Conservation (phyloP, 2,113 vertebrate species). For the Halichoerus grypus region DNA sequence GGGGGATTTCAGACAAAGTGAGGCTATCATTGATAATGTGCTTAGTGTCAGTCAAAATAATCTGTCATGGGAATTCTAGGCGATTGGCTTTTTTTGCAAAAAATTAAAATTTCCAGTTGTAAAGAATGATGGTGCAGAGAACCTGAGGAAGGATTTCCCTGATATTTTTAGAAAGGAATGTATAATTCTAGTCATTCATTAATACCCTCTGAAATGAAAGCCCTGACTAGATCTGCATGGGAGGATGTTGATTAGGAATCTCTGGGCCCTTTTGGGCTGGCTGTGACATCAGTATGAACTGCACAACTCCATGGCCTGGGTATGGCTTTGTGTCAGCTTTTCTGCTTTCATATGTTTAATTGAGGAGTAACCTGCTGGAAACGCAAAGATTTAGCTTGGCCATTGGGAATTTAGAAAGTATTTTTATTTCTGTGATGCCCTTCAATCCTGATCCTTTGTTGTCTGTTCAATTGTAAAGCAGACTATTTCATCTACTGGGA, state of each 20-base stretch:
- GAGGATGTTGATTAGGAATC: background rate
- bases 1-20: slow-evolving; percentile 53
- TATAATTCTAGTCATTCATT: background rate
- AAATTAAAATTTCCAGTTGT: background rate
- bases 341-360: slow-evolving; percentile 72
- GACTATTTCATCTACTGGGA: background rate
- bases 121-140: background rate
- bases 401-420: slow-evolving; percentile 27
- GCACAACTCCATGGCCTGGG: slow-evolving; percentile 36
- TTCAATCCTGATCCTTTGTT: slow-evolving; percentile 42
- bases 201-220: background rate
- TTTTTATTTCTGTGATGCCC: slow-evolving; percentile 49
- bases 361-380: slow-evolving; percentile 66
- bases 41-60: slow-evolving; percentile 56
- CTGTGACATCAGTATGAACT: slow-evolving; percentile 10
- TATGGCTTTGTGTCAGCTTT: slow-evolving; percentile 57
- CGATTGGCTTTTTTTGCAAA: background rate
- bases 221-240: background rate
- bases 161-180: background rate
- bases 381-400: slow-evolving; percentile 64
- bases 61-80: background rate
- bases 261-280: background rate
- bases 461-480: slow-evolving; percentile 17
- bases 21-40: slow-evolving; percentile 16
- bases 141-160: background rate